Evolutionary conservation across 2,113 vertebrate genomes (phyloP).

Genomic region (Hystrix brachyura): DNA sequence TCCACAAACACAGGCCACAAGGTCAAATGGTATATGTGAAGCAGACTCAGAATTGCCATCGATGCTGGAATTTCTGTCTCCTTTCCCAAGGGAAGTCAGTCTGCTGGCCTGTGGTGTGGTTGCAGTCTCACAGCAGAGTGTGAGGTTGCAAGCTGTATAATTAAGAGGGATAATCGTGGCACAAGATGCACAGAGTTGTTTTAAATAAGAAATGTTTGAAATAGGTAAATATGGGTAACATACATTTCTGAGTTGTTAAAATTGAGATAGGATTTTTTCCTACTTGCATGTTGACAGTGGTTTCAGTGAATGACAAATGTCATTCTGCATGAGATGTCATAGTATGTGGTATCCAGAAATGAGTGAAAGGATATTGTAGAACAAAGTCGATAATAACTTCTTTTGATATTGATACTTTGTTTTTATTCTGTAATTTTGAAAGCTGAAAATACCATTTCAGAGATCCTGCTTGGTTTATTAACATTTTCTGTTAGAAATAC

Average conservation of each 20-base stretch:
- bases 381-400: not conserved
- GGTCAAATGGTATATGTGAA: not conserved
- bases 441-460: not conserved
- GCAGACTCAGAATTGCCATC: not conserved
- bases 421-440: slow-evolving; percentile 45
- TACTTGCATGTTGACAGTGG: not conserved
- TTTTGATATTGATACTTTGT: not conserved
- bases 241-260: not conserved
- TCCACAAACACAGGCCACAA: not conserved
- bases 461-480: not conserved
- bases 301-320: not conserved
- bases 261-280: not conserved
- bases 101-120: not conserved
- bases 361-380: not conserved
- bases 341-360: not conserved
- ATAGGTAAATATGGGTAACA: slow-evolving; percentile 10
- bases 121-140: not conserved
- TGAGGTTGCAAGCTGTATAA: not conserved
- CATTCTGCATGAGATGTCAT: not conserved
- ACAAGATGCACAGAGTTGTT: not conserved
- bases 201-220: slow-evolving; percentile 1
- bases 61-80: not conserved
- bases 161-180: not conserved
- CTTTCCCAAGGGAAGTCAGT: not conserved
- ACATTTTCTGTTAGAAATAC: slow-evolving; percentile 46